These are phyloP conservation scores for Ethmia dodecea DNA, from an alignment of 2,888 invertebrate genomes.

Conservation along the genomic window DNA sequence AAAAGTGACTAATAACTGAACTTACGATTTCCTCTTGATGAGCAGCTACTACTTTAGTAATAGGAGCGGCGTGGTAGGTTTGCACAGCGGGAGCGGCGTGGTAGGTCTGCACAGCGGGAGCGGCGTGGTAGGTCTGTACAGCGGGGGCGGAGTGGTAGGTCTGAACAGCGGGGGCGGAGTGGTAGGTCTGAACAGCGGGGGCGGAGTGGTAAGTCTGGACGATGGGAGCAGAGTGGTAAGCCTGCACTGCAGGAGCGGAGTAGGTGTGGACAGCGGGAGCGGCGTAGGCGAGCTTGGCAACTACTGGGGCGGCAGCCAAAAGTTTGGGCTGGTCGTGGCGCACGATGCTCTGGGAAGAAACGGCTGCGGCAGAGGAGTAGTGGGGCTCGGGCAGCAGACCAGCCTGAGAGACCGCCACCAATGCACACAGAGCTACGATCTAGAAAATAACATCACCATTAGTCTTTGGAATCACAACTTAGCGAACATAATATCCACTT, in stretches of 20 bases:
- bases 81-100: constrained; percentile 12
- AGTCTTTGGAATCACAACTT: no score
- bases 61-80: constrained; percentile 5
- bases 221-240: constrained; percentile 27
- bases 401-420: constrained; percentile 32
- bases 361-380: constrained; percentile 40
- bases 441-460: no score
- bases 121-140: constrained; percentile 20
- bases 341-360: constrained; percentile 49
- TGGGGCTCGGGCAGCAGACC: constrained; percentile 46
- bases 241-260: constrained; percentile 27
- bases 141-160: constrained; percentile 28
- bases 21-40: constrained; percentile 20
- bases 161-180: constrained; percentile 21
- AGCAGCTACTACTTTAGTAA: constrained; percentile 14
- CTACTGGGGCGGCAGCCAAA: constrained; percentile 25
- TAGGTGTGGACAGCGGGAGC: constrained; percentile 33
- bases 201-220: background rate
- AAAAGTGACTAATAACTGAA: no score
- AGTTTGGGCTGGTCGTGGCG: constrained; percentile 43
- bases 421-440: constrained; percentile 29
- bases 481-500: no score
- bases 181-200: constrained; percentile 22
- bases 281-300: constrained; percentile 26
- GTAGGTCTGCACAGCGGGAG: constrained; percentile 7